Evolutionary conservation across 2,113 vertebrate species (phyloP).

Genomic region (Phalacrocorax aristotelis): DNA sequence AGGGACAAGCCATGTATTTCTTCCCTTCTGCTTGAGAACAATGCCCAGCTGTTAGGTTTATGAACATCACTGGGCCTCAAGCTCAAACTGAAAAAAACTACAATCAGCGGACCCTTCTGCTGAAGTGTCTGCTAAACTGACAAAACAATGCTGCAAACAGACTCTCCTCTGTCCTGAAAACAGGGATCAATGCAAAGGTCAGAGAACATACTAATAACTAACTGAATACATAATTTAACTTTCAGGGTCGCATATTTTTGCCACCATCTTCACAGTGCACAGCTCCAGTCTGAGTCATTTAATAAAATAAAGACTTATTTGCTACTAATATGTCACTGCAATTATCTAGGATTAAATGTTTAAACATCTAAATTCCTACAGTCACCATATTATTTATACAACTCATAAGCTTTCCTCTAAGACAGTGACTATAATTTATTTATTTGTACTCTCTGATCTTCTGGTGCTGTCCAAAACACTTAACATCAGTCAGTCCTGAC

Average conservation of each 20-base stretch:
- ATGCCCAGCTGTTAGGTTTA: background rate
- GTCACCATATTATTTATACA: background rate
- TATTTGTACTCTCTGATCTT: background rate
- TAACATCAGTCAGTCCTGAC: background rate
- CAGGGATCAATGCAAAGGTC: background rate
- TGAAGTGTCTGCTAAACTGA: background rate
- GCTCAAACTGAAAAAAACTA: background rate
- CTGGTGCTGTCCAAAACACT: background rate
- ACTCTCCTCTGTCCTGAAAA: background rate
- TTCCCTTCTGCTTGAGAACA: background rate
- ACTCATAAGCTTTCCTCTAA: background rate
- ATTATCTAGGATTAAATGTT: background rate
- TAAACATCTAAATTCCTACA: background rate
- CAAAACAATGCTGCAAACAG: background rate
- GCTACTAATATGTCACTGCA: background rate
- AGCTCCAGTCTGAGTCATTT: background rate
- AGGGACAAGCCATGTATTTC: background rate
- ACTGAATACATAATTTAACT: background rate
- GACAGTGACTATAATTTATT: background rate
- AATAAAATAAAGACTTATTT: background rate
- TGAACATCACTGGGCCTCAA: background rate
- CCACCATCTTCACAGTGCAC: background rate
- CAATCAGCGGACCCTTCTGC: background rate
- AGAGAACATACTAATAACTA: background rate
- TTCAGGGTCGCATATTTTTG: background rate